Conservation (phyloP, 2,888 invertebrate genomes). For the Drosophila borborema region DNA sequence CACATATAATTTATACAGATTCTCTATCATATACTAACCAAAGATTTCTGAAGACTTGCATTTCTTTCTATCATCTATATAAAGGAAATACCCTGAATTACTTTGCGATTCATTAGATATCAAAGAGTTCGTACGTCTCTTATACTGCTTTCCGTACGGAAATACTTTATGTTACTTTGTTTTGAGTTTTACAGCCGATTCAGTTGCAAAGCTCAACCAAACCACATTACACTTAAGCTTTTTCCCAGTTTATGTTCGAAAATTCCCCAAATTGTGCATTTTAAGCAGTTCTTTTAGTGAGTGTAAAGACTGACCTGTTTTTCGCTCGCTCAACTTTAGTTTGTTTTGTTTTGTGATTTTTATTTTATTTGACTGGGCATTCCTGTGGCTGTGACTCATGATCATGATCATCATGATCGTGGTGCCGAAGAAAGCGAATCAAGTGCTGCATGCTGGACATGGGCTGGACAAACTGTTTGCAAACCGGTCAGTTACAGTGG, state of each 20-base stretch:
- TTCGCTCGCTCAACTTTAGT: background rate
- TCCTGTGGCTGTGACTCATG: constrained; percentile 63
- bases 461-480: constrained; percentile 42
- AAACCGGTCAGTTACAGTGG: constrained; percentile 67
- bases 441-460: constrained; percentile 50
- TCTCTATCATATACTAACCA: background rate
- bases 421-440: constrained; percentile 50
- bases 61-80: background rate
- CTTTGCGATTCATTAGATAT: background rate
- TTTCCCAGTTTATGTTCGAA: background rate
- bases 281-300: constrained; percentile 11
- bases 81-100: background rate
- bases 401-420: constrained; percentile 31
- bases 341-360: background rate
- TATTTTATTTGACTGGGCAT: constrained; percentile 44
- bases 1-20: background rate
- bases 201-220: background rate
- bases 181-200: background rate
- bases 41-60: background rate
- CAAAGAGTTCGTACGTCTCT: background rate
- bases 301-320: constrained; percentile 20
- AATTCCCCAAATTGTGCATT: background rate
- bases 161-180: background rate
- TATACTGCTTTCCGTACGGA: background rate
- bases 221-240: background rate